Evolutionary conservation across 2,797 vertebrate genomes (phyloP).

Genomic region (Denticeps clupeoides): DNA sequence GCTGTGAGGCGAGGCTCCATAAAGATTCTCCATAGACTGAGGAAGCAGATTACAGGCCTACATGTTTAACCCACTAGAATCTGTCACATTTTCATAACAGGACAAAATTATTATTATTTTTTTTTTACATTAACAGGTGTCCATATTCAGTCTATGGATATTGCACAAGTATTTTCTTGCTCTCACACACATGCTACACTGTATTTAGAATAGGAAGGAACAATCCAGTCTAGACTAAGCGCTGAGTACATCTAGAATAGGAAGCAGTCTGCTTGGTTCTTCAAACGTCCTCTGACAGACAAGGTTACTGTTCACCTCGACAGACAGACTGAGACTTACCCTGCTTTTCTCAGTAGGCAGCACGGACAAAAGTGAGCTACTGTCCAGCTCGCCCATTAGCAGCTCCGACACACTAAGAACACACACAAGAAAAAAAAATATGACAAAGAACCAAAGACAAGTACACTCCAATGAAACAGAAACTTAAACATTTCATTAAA

Average conservation of each 20-base stretch:
- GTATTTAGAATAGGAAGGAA: too few relatives aligned
- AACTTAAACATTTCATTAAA: too few relatives aligned
- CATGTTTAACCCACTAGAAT: not conserved
- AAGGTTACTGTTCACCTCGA: not conserved
- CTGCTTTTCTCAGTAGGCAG: constrained; percentile 82
- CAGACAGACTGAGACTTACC: constrained; percentile 54
- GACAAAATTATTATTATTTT: too few relatives aligned
- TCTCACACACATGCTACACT: too few relatives aligned
- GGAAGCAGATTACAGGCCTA: not conserved
- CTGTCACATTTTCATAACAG: too few relatives aligned
- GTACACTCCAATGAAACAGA: not conserved
- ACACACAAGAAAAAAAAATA: constrained; percentile 5
- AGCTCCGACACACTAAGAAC: constrained; percentile 79
- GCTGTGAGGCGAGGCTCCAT: constrained; percentile 48
- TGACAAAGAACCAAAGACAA: not conserved
- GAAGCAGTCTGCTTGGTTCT: too few relatives aligned
- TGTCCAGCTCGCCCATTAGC: constrained; percentile 95
- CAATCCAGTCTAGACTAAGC: too few relatives aligned
- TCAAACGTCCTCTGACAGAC: constrained; percentile 2
- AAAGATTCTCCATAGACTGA: constrained; percentile 86
- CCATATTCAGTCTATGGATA: too few relatives aligned
- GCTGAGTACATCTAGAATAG: too few relatives aligned
- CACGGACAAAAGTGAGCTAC: constrained; percentile 83
- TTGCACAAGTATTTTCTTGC: too few relatives aligned
- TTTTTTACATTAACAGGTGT: too few relatives aligned